Evolutionary conservation across 92 coral and sea anemone species (phyloP).

Genomic region (Bergia sp.): DNA sequence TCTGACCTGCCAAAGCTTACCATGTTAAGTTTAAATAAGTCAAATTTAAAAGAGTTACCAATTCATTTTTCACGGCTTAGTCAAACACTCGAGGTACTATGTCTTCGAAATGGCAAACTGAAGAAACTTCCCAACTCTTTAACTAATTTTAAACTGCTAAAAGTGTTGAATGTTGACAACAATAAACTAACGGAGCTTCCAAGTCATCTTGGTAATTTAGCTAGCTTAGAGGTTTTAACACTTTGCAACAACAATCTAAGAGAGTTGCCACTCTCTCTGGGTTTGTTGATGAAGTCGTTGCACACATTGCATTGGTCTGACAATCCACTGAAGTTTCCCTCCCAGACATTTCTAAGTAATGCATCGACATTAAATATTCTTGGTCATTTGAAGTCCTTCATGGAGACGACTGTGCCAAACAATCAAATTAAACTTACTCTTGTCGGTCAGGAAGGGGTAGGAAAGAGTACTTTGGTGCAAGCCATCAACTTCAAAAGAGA

Average conservation of each 20-base stretch:
- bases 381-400: constrained; percentile 11
- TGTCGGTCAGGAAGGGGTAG: constrained; percentile 51
- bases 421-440: constrained; percentile 26
- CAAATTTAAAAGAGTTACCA: constrained; percentile 1
- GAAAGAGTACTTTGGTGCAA: constrained; percentile 31
- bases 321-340: constrained; percentile 24
- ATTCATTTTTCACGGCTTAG: constrained; percentile 7
- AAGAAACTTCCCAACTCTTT: constrained; percentile 10
- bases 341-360: not conserved
- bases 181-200: constrained; percentile 20
- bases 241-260: constrained; percentile 17
- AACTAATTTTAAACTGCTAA: not conserved
- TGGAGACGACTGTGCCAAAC: constrained; percentile 22
- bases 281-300: not conserved
- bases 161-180: constrained; percentile 10
- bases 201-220: constrained; percentile 14
- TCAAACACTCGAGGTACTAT: constrained; percentile 4
- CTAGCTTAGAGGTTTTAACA: not conserved
- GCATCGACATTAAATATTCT: not conserved
- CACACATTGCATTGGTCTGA: constrained; percentile 27
- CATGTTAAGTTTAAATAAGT: constrained; percentile 7
- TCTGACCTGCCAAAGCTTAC: not conserved
- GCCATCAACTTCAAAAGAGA: constrained; percentile 2
- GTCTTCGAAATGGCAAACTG: constrained; percentile 21
- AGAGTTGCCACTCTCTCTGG: constrained; percentile 22